Base-by-base conservation (phyloP, 2,797 vertebrate genomes). In the Syngnathus acus region DNA sequence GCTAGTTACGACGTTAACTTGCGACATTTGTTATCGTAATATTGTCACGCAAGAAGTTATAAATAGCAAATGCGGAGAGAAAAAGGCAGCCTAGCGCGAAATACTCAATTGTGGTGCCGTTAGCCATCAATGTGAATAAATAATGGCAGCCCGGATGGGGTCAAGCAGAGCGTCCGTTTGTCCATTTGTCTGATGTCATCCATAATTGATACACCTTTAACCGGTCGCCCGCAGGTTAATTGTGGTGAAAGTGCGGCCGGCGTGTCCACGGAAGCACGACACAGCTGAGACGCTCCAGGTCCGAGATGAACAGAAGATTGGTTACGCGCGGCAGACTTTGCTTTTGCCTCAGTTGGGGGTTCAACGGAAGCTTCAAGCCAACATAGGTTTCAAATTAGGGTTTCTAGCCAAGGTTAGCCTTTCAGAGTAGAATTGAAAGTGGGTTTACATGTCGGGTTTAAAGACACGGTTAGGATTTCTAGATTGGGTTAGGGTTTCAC, bases 61-160 rank as follows among this genome's bases (percentile, higher is more conserved):
- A 95, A 94, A 95, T 95, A 92, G 88, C 88, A 92, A 94, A 95
- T 95, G n/a, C 1, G n/a, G 89, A 78, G 64, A 39, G 65, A 91
- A 90, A 89, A 76, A 93, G 87, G 90, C 95, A 94, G 86, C 88
- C 89, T 95, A 91, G 89, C 94, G 92, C 93, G 93, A 97, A 95
- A 94, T 90, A 87, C 91, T 92, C 92, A 93, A 97, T 97, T 93
- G 94, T 79, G 82, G 81, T 82, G 74, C 47, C 69, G 75, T 78
- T 68, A 80, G 76, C 75, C 90, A 87, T 90, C 50, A 82, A 67
- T 69, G 75, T 80, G 84, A 83, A 95, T 95, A 90, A 96, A 95
- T 97, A 96, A 95, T 95, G 84, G 89, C 96, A 87, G 82, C 92
- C 68, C 47, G 74, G 50, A 69, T 47, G 71, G 80, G 89, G 89